Base-by-base conservation (phyloP, 2,888 invertebrate species). In the Teinopalpus imperialis region DNA sequence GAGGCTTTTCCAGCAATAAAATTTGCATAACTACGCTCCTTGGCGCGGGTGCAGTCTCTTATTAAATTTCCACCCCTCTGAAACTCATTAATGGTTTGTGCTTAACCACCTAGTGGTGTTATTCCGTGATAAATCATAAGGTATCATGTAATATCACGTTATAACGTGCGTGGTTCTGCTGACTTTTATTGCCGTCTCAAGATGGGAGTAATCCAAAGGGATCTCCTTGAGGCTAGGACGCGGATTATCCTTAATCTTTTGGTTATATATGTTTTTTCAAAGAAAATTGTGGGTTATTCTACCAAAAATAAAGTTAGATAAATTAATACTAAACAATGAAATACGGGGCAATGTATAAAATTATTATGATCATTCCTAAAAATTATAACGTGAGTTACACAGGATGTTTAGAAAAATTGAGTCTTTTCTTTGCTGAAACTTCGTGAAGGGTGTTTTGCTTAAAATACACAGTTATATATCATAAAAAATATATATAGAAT, bases 1-100 rank as follows among this genome's bases (percentile, higher is more conserved):
- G 61, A 76, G 81, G 83, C 73, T 81, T 81, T 77, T 63, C 69
- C 69, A 74, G 74, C 83, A 76, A 85, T 87, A 87, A 87, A 87
- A 87, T 86, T 87, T 86, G 82, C 87, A 87, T 87, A 87, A 87
- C 82, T 85, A 83, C 87, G 82, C 77, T 76, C 73, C 78, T 72
- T 70, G 74, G 76, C 81, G 70, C 77, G 62, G 73, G 66, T 73
- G 71, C 74, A 63, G 75, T 76, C 76, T 83, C 86, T 87, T 87
- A 87, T 87, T 87, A 87, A 87, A 87, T 87, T 87, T 87, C 85
- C 73, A 72, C 82, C 86, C 85, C 83, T 80, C 79, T 65, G 68
- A 73, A 81, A 81, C 78, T 87, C 87, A 87, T 87, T 87, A 87
- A 86, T 82, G 87, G 86, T 83, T 85, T 79, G 78, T 77, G 77